Percentiles rank a stretch among this genome's conserved stretches.
These are phyloP conservation scores for Crotophaga sulcirostris DNA, from an alignment of 2,113 vertebrate genomes.

Conservation along the genomic window DNA sequence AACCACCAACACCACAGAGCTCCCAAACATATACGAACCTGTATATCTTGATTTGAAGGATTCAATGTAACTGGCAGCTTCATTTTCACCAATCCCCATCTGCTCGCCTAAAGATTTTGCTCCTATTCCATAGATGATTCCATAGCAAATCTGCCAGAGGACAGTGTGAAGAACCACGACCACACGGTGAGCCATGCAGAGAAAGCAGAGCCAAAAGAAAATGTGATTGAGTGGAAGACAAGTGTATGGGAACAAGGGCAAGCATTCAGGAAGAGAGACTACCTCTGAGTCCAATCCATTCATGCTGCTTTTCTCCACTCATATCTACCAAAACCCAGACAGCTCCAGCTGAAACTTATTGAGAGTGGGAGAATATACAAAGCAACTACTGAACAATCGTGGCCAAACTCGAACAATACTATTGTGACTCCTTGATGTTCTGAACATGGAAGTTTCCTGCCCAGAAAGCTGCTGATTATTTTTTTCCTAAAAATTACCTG, in stretches of 20 bases:
- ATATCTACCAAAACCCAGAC: not conserved
- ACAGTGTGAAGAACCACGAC: not conserved
- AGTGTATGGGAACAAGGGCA: not conserved
- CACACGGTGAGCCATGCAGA: not conserved
- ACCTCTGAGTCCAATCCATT: not conserved
- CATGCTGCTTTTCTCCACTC: not conserved
- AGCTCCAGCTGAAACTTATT: accelerated
- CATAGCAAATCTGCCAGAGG: constrained; percentile 91
- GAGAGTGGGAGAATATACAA: not conserved
- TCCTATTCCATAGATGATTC: constrained; percentile 98
- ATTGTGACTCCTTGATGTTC: not conserved
- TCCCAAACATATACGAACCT: constrained; percentile 74
- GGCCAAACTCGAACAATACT: not conserved
- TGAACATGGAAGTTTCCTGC: not conserved
- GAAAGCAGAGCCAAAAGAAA: constrained; percentile 10
- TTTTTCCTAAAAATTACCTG: constrained; percentile 79
- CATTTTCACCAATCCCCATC: constrained; percentile 91
- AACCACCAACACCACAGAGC: not conserved
- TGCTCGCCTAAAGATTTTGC: constrained; percentile 94
- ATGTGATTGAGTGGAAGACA: not conserved
- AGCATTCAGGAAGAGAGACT: not conserved
- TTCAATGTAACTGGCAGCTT: constrained; percentile 91
- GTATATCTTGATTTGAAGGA: constrained; percentile 95
- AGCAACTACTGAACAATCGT: not conserved
- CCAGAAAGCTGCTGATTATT: not conserved